A percentile compares a stretch with the other conserved stretches of the same genome.
phyloP scores from a whole-genome alignment of 2,888 invertebrate genomes.

The Euzophera pinguis region DNA sequence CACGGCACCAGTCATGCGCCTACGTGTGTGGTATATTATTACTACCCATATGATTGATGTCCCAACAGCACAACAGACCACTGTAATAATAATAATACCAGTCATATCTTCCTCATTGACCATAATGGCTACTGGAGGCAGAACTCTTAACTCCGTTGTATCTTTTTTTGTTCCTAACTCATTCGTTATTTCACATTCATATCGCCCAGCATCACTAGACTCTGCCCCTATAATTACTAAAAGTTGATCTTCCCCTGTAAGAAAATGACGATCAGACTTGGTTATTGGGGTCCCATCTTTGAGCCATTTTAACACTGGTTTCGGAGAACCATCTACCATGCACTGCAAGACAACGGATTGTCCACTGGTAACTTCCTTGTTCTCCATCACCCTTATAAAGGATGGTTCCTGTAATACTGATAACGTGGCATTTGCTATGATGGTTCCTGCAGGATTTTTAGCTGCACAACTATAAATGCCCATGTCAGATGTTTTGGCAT shows the following conservation, averaged over 20 bases:
- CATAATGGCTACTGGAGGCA: constrained; percentile 79
- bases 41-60: constrained; percentile 95
- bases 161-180: constrained; percentile 88
- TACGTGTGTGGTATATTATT: constrained; percentile 91
- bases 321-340: constrained; percentile 91
- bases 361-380: constrained; percentile 90
- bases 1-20: constrained; percentile 79
- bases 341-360: constrained; percentile 93
- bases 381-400: constrained; percentile 91
- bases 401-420: constrained; percentile 92
- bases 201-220: constrained; percentile 88
- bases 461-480: constrained; percentile 97
- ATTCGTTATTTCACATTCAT: constrained; percentile 95
- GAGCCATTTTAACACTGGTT: constrained; percentile 89
- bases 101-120: constrained; percentile 87
- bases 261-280: constrained; percentile 89
- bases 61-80: constrained; percentile 94
- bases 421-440: constrained; percentile 91
- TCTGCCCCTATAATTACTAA: constrained; percentile 91
- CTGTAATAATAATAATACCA: constrained; percentile 93
- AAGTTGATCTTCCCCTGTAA: constrained; percentile 92
- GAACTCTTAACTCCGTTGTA: constrained; percentile 84
- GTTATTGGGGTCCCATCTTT: constrained; percentile 89
- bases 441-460: constrained; percentile 91
- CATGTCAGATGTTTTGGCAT: constrained; percentile 92